Evolutionary conservation across 2,797 vertebrate species (phyloP).

Genomic region (Micropoecilia bifurca): DNA sequence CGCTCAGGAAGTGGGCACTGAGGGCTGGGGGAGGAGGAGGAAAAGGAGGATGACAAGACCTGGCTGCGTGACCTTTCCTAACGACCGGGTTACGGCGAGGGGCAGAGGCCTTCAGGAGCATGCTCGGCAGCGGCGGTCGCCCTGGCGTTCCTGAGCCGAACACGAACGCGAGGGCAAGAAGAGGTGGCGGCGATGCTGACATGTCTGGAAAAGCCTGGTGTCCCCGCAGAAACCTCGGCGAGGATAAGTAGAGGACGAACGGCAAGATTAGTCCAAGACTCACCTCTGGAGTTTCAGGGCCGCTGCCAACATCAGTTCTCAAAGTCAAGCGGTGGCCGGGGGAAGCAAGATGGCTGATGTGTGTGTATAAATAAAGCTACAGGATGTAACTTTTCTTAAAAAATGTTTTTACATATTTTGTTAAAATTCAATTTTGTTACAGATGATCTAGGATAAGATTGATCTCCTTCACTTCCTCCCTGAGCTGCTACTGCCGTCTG

Average conservation of each 20-base stretch:
- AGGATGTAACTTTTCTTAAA: no score
- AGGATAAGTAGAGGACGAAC: conserved; percentile 74
- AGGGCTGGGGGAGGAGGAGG: conserved; percentile 81
- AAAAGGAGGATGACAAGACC: conserved; percentile 84
- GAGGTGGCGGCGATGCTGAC: conserved; percentile 65
- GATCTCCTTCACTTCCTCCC: no score
- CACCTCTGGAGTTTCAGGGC: conserved; percentile 59
- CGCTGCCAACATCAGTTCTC: conserved; percentile 60
- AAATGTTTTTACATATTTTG: no score
- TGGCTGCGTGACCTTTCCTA: conserved; percentile 84
- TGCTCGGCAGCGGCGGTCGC: conserved; percentile 78
- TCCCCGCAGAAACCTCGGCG: conserved; percentile 51
- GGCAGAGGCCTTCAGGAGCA: conserved; percentile 78
- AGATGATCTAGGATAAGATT: no score
- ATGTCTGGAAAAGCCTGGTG: conserved; percentile 58
- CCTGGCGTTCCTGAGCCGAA: conserved; percentile 64
- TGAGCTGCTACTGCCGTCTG: no score
- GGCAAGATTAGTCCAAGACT: conserved; percentile 60
- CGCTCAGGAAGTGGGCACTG: conserved; percentile 93
- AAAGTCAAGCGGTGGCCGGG: conserved; percentile 65
- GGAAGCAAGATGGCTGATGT: conserved; percentile 13
- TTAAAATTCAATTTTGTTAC: no score
- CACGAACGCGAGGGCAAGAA: conserved; percentile 76
- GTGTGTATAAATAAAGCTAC: background rate
- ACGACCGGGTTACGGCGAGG: conserved; percentile 80